Conservation (phyloP, 2,113 vertebrate species). For the Equus quagga region DNA sequence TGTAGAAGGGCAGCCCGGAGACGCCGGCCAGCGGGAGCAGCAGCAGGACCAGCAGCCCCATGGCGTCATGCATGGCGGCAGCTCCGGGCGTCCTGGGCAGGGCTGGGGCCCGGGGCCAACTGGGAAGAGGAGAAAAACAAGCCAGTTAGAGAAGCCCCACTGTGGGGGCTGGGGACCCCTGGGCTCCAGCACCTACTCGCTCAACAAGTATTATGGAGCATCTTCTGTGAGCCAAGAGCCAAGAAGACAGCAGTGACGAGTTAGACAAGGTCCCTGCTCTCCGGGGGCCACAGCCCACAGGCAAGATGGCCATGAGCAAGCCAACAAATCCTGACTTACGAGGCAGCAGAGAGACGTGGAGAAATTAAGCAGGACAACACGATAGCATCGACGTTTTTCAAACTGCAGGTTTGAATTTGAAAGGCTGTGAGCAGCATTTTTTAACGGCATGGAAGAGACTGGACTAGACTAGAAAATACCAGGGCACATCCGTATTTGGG, state of each 20-base stretch:
- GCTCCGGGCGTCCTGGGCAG: neutral
- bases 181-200: neutral
- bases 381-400: neutral
- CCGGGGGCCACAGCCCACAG: neutral
- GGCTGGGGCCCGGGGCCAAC: neutral
- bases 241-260: neutral
- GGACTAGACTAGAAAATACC: neutral
- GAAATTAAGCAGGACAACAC: neutral
- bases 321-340: too few species aligned
- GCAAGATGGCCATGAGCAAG: neutral
- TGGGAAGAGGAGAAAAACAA: neutral
- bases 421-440: neutral
- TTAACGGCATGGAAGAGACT: neutral
- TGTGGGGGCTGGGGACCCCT: fast-evolving
- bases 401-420: neutral
- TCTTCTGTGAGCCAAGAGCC: fast-evolving
- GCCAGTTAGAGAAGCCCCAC: neutral
- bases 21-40: conserved; percentile 68
- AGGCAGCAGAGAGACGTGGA: neutral
- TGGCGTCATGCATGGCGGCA: neutral
- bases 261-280: neutral
- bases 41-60: conserved; percentile 83
- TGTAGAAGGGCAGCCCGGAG: conserved; percentile 87
- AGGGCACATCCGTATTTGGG: neutral
- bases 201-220: neutral